Conservation (phyloP, 2,888 invertebrate species). For the Leptopilina myrica region DNA sequence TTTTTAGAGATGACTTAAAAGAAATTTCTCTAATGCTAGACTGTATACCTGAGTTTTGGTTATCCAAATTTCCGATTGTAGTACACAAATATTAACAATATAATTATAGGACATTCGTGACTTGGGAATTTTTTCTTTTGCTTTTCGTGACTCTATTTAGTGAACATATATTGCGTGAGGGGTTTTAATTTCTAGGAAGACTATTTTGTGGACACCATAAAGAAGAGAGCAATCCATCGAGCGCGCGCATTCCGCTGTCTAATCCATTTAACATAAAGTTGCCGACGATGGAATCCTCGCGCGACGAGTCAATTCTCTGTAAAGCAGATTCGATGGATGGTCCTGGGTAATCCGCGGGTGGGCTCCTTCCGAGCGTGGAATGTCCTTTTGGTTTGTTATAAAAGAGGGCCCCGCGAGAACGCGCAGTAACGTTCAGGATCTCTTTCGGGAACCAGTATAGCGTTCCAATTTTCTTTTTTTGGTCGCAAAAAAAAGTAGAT, state of each 20-base stretch:
- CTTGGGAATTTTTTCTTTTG: not conserved
- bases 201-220: constrained; percentile 33
- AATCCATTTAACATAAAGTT: constrained; percentile 75
- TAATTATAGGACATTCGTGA: not conserved
- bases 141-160: not conserved
- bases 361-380: constrained; percentile 35
- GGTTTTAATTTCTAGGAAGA: constrained; percentile 51
- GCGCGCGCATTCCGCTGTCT: constrained; percentile 73
- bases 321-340: constrained; percentile 63
- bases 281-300: constrained; percentile 64
- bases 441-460: constrained; percentile 45
- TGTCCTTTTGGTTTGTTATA: constrained; percentile 43
- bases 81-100: not conserved
- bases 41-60: too few species aligned
- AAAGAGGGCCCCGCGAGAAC: constrained; percentile 11
- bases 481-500: constrained; percentile 5
- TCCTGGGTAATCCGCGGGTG: constrained; percentile 52
- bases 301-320: constrained; percentile 74
- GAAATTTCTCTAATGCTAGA: too few species aligned
- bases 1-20: too few species aligned
- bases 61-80: too few species aligned
- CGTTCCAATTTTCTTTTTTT: constrained; percentile 19
- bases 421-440: constrained; percentile 11
- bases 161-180: not conserved
- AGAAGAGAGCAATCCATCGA: constrained; percentile 70